These are phyloP conservation scores for Heliothis peltigera DNA, from an alignment of 2,888 invertebrate genomes.

Conservation along the genomic window DNA sequence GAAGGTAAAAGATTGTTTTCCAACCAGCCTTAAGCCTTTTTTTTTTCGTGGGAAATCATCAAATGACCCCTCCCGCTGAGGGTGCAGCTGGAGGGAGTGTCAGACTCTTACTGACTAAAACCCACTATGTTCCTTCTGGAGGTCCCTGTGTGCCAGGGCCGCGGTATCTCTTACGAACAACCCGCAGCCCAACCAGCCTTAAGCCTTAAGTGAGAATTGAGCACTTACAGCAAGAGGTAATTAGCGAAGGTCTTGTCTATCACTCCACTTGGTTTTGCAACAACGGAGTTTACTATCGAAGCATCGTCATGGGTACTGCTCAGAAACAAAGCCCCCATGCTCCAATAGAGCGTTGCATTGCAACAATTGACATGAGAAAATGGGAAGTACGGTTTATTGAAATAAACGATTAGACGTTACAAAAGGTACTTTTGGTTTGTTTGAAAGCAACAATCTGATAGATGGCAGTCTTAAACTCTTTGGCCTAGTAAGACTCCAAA, in stretches of 20 bases:
- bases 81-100: too few relatives aligned
- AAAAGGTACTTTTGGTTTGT: neutral
- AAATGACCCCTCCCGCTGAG: too few relatives aligned
- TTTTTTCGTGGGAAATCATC: too few relatives aligned
- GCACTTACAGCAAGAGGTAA: conserved; percentile 17
- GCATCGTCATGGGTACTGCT: conserved; percentile 76
- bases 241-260: conserved; percentile 43
- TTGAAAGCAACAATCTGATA: neutral
- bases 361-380: conserved; percentile 87
- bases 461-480: neutral
- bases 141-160: too few relatives aligned
- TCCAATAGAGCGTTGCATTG: conserved; percentile 87
- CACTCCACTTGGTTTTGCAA: conserved; percentile 30
- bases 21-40: too few relatives aligned
- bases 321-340: conserved; percentile 83
- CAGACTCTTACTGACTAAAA: too few relatives aligned
- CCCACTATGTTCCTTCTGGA: too few relatives aligned
- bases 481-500: too few relatives aligned
- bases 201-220: too few relatives aligned
- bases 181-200: too few relatives aligned
- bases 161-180: too few relatives aligned
- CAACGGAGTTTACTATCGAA: conserved; percentile 61
- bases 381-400: conserved; percentile 58
- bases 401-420: conserved; percentile 25
- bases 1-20: too few relatives aligned